Evolutionary conservation across 2,888 invertebrate genomes (phyloP), one percentile per base, ranked within the genome.

Genomic region (Leptopilina syphax): DNA sequence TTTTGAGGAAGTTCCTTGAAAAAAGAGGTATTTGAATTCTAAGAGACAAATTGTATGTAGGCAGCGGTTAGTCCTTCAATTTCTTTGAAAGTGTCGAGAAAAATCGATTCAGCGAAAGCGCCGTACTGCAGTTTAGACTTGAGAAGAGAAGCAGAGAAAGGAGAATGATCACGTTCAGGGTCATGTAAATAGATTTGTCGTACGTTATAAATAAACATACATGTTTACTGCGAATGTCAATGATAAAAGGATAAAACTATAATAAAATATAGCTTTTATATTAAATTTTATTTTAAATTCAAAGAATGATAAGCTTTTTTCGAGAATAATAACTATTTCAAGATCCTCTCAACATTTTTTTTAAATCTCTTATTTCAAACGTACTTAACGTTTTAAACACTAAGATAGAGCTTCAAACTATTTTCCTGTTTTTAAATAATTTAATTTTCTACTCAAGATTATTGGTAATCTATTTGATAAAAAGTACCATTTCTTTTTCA

Each of bases 91-190:
- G 57, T 73, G 54, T 13, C 13, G 34, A 70, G 50, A 47, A 70
- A 70, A 70, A 70, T 70, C 54, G 70, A 70, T 70, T 70, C n/a
- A 70, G 27, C 70, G 54, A 54, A 34, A 70, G 54, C 70, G 50
- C 9, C 70, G 50, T 54, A 54, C 24, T 70, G 54, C 54, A 70
- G 54, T 70, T 50, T 70, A 8, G 27, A 70, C 34, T 70, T 57
- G 27, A 70, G 27, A 13, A 70, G 27, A 70, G 27, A 13, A 70
- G 54, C 54, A 34, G 8, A 70, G 54, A 70, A 70, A 70, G 54
- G 70, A 73, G 73, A 73, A 73, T 73, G 57, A 57, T 73, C 57
- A 57, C 57, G 57, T 34, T 73, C 73, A 73, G 73, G 73, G 73
- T 34, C 73, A 73, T 73, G 73, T 34, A 54, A 73, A 57, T 73